These are phyloP conservation scores for Aphelenchoides besseyi DNA, from an alignment of 1,140 invertebrate species.

Conservation along the genomic window DNA sequence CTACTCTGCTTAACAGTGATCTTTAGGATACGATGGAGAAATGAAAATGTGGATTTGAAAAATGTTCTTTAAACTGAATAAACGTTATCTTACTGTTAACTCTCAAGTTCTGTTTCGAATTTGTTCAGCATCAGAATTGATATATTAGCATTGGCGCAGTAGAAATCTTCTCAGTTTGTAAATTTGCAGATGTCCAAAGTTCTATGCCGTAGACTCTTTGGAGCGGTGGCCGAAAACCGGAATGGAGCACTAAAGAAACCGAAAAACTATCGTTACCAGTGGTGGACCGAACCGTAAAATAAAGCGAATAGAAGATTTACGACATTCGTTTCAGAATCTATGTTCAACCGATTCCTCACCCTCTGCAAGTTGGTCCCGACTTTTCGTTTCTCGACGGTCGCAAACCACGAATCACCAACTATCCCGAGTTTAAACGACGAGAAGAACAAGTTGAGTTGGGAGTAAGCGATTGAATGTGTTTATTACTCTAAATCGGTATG, in stretches of 20 bases:
- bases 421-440: slow-evolving; percentile 34
- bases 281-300: slow-evolving; percentile 56
- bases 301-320: background rate
- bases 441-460: slow-evolving; percentile 46
- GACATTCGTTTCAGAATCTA: slow-evolving; percentile 46
- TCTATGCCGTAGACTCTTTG: too few relatives aligned
- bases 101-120: too few relatives aligned
- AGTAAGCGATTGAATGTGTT: slow-evolving; percentile 30
- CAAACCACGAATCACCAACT: slow-evolving; percentile 30
- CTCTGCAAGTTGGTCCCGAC: slow-evolving; percentile 49
- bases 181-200: too few relatives aligned
- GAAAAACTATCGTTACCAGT: slow-evolving; percentile 40
- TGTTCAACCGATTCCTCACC: slow-evolving; percentile 41
- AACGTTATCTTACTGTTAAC: slow-evolving; percentile 18
- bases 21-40: too few relatives aligned
- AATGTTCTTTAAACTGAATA: background rate
- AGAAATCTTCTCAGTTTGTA: too few relatives aligned
- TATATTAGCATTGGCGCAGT: too few relatives aligned
- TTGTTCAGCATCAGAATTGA: too few relatives aligned
- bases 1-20: too few relatives aligned
- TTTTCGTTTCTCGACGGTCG: slow-evolving; percentile 48
- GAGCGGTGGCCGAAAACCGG: too few relatives aligned
- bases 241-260: background rate
- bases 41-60: slow-evolving; percentile 96
- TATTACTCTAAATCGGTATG: background rate